Evolutionary conservation across 2,797 vertebrate species (phyloP).

Genomic region (Meda fulgida): DNA sequence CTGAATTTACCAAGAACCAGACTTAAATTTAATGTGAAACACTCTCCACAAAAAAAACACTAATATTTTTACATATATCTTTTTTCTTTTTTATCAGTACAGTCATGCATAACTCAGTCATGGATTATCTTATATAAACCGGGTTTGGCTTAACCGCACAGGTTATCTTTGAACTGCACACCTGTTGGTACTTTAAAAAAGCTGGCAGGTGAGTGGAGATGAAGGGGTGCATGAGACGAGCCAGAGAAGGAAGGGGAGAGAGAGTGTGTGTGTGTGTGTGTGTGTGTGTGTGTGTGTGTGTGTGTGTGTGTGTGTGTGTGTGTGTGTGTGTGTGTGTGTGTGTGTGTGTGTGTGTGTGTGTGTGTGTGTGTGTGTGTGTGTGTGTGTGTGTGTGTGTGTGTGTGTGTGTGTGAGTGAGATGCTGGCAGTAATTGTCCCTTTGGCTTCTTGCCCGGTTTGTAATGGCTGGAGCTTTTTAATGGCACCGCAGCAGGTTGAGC

Average conservation of each 20-base stretch:
- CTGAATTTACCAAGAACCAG: background rate
- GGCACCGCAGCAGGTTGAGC: constrained; percentile 3
- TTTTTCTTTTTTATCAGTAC: background rate
- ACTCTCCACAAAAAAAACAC: background rate
- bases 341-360: too few species aligned
- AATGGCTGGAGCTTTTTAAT: constrained; percentile 18
- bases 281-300: too few species aligned
- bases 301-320: too few species aligned
- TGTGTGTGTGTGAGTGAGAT: background rate
- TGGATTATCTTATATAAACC: constrained; percentile 33
- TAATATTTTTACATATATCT: background rate
- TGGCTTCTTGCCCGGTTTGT: constrained; percentile 42
- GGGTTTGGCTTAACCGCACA: background rate
- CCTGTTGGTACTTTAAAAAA: constrained; percentile 7
- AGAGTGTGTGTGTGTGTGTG: background rate
- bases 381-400: too few species aligned
- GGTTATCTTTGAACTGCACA: constrained; percentile 46
- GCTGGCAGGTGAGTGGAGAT: constrained; percentile 28
- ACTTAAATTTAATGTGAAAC: background rate
- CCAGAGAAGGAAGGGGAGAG: background rate
- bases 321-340: too few species aligned
- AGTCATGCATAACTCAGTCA: constrained; percentile 15
- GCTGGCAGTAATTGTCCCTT: constrained; percentile 10
- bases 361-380: background rate
- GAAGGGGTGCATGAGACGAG: background rate